These are phyloP conservation scores for Bufo bufo DNA, from an alignment of 2,113 vertebrate species.

Conservation along the genomic window DNA sequence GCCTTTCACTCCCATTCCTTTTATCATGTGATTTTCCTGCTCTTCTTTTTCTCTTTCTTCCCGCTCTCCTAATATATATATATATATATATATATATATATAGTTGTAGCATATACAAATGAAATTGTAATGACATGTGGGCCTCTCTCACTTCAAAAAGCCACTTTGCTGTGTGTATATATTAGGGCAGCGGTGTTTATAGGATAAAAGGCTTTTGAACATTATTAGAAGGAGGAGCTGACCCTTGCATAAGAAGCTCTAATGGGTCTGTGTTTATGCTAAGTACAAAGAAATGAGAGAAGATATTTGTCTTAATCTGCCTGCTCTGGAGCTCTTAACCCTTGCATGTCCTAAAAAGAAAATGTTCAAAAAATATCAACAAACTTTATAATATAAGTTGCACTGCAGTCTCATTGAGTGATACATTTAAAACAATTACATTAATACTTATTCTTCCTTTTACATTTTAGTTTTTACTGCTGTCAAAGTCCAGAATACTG, in stretches of 20 bases:
- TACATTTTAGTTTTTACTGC: too few relatives aligned
- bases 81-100: slow-evolving; percentile 47
- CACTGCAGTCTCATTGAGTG: background rate
- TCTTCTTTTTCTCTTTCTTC: slow-evolving; percentile 6
- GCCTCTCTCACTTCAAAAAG: slow-evolving; percentile 56
- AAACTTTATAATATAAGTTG: background rate
- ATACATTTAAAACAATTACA: background rate
- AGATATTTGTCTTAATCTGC: slow-evolving; percentile 53
- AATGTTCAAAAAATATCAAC: background rate
- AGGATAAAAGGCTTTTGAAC: slow-evolving; percentile 56
- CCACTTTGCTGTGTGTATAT: slow-evolving; percentile 58
- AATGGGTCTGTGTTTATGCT: slow-evolving; percentile 59
- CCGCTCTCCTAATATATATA: slow-evolving; percentile 25
- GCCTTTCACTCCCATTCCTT: background rate
- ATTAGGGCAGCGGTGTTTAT: slow-evolving; percentile 54
- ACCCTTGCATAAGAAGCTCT: slow-evolving; percentile 49
- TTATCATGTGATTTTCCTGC: background rate
- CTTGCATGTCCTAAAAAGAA: background rate
- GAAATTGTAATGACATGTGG: slow-evolving; percentile 58
- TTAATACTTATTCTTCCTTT: background rate
- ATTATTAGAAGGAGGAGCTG: slow-evolving; percentile 56
- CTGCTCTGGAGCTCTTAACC: slow-evolving; percentile 28
- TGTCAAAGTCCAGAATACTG: too few relatives aligned
- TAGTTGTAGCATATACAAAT: slow-evolving; percentile 53
- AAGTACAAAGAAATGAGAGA: slow-evolving; percentile 33